Evolutionary conservation across 1,140 invertebrate genomes (phyloP).

Genomic region (Drosophila erecta): DNA sequence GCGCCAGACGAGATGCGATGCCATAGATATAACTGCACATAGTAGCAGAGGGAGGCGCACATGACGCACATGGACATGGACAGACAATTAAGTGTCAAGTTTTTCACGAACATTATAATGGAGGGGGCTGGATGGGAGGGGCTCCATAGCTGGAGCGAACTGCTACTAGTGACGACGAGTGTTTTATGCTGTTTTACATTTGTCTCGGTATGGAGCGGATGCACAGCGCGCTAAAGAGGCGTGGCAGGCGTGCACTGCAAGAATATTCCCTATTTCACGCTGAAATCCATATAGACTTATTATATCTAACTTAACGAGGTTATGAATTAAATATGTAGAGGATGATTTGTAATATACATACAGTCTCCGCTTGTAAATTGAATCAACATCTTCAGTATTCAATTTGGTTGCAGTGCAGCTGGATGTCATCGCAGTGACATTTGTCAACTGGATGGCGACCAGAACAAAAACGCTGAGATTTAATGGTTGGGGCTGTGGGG

Average conservation of each 20-base stretch:
- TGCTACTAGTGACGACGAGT: slow-evolving; percentile 59
- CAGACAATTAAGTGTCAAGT: slow-evolving; percentile 80
- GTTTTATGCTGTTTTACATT: slow-evolving; percentile 76
- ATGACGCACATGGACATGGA: slow-evolving; percentile 38
- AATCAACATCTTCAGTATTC: background rate
- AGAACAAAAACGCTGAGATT: slow-evolving; percentile 18
- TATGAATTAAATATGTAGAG: too few relatives aligned
- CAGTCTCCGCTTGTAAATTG: too few relatives aligned
- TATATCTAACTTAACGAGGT: too few relatives aligned
- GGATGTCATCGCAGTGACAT: slow-evolving; percentile 64
- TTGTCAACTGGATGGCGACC: slow-evolving; percentile 65
- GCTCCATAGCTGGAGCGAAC: background rate
- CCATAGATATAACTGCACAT: slow-evolving; percentile 33
- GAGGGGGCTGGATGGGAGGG: background rate
- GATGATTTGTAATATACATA: too few relatives aligned
- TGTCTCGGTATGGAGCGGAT: slow-evolving; percentile 28
- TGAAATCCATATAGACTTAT: too few relatives aligned
- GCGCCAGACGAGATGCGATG: slow-evolving; percentile 66
- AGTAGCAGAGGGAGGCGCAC: slow-evolving; percentile 12
- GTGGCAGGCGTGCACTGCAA: slow-evolving; percentile 1
- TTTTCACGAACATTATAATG: slow-evolving; percentile 70
- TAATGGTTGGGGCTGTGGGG: slow-evolving; percentile 5
- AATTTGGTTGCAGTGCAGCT: background rate
- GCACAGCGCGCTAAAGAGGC: slow-evolving; percentile 1
- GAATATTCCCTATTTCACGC: background rate